These are phyloP conservation scores for Ashinkailepas kermadecensis DNA, from an alignment of 2,888 invertebrate species.

Conservation along the genomic window DNA sequence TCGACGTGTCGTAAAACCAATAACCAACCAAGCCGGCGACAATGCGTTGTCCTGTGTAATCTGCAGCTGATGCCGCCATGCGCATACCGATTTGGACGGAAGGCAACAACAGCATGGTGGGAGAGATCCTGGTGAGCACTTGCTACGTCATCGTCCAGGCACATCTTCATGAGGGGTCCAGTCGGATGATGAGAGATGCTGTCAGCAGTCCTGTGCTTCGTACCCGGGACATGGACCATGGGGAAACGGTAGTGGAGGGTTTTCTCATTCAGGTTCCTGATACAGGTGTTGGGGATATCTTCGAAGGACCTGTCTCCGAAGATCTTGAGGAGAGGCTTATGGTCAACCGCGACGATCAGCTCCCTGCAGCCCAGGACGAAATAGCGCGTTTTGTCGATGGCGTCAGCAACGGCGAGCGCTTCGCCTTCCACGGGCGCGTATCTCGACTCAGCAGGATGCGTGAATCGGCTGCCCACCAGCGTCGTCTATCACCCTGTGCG, in stretches of 20 bases:
- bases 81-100: not conserved
- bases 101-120: not conserved
- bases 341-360: slow-evolving; percentile 2
- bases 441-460: not conserved
- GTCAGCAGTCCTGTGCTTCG: not conserved
- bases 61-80: not conserved
- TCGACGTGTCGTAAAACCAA: too few species aligned
- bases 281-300: not conserved
- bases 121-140: too few species aligned
- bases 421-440: slow-evolving; percentile 6
- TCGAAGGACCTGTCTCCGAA: slow-evolving; percentile 8
- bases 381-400: not conserved
- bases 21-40: not conserved
- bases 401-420: not conserved
- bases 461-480: slow-evolving; percentile 11
- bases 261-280: not conserved
- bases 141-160: not conserved
- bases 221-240: not conserved
- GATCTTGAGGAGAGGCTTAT: slow-evolving; percentile 2
- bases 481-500: not conserved
- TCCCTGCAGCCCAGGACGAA: slow-evolving; percentile 1
- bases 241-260: not conserved
- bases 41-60: not conserved
- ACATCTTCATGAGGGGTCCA: not conserved
- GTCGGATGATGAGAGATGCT: not conserved